Evolutionary conservation across 2,888 invertebrate genomes (phyloP).

Genomic region (Cheilosia vernalis): DNA sequence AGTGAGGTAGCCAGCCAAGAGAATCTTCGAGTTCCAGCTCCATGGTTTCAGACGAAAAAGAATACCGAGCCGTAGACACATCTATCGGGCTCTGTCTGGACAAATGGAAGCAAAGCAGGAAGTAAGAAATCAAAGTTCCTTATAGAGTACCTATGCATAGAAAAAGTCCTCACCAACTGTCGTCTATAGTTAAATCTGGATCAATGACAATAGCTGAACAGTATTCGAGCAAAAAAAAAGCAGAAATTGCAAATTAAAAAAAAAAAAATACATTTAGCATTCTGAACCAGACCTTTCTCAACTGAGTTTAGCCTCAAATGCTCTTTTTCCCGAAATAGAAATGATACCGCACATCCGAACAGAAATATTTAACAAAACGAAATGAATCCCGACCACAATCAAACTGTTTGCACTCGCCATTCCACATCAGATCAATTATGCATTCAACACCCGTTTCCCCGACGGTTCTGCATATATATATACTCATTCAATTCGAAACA

Average conservation of each 20-base stretch:
- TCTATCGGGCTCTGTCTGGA: no score
- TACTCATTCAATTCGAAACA: background rate
- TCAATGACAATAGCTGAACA: no score
- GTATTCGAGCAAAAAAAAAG: no score
- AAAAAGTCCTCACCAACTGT: no score
- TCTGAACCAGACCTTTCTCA: background rate
- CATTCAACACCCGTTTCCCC: slow-evolving; percentile 61
- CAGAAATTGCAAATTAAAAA: background rate
- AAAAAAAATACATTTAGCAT: background rate
- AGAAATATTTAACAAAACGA: background rate
- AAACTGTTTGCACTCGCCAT: slow-evolving; percentile 28
- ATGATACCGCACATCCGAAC: background rate
- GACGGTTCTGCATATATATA: slow-evolving; percentile 14
- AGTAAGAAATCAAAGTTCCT: no score
- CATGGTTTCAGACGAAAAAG: no score
- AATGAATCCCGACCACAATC: slow-evolving; percentile 12
- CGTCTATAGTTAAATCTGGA: no score
- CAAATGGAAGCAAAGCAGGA: no score
- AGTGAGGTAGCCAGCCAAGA: no score
- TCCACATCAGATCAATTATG: slow-evolving; percentile 62
- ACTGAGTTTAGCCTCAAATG: background rate
- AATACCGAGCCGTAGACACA: no score
- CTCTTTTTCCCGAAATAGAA: slow-evolving; percentile 12
- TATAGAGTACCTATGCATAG: no score
- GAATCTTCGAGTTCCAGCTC: no score